Percentiles rank a stretch among this genome's conserved stretches.
phyloP scores from a whole-genome alignment of 1,140 invertebrate genomes.

The Rhagoletis pomonella region DNA sequence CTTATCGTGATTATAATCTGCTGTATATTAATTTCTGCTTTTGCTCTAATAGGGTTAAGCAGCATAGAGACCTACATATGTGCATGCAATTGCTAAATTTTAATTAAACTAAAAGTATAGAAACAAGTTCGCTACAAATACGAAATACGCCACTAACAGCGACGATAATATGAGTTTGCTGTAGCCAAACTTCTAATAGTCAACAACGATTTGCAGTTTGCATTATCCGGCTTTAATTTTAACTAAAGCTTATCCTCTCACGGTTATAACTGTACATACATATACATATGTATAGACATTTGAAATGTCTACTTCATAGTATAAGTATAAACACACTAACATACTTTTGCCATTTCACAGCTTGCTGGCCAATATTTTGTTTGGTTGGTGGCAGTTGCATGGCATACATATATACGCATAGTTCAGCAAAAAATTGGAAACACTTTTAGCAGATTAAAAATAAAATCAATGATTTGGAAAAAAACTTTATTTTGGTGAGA shows the following conservation, averaged over 20 bases:
- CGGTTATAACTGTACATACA: not conserved
- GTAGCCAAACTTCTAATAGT: slow-evolving; percentile 6
- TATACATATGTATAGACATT: not conserved
- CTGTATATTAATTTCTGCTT: too few relatives aligned
- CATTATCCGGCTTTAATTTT: not conserved
- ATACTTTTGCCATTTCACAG: not conserved
- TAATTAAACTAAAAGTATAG: slow-evolving; percentile 39
- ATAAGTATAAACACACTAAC: not conserved
- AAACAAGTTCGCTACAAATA: not conserved
- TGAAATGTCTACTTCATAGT: not conserved
- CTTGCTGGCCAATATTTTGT: not conserved
- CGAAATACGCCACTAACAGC: slow-evolving; percentile 11
- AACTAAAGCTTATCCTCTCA: not conserved
- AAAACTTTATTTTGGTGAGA: too few relatives aligned
- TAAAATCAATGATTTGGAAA: too few relatives aligned
- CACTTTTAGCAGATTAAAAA: too few relatives aligned
- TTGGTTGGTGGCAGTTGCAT: too few relatives aligned
- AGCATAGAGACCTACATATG: not conserved
- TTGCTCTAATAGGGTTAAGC: not conserved
- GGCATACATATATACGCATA: too few relatives aligned
- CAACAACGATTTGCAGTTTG: slow-evolving; percentile 15
- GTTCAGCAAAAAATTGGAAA: too few relatives aligned
- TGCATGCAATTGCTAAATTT: not conserved
- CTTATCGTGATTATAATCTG: too few relatives aligned
- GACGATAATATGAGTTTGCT: slow-evolving; percentile 19